Evolutionary conservation across 2,113 vertebrate genomes (phyloP), one percentile per base, ranked within the genome.

Genomic region (Oxyruncus cristatus): DNA sequence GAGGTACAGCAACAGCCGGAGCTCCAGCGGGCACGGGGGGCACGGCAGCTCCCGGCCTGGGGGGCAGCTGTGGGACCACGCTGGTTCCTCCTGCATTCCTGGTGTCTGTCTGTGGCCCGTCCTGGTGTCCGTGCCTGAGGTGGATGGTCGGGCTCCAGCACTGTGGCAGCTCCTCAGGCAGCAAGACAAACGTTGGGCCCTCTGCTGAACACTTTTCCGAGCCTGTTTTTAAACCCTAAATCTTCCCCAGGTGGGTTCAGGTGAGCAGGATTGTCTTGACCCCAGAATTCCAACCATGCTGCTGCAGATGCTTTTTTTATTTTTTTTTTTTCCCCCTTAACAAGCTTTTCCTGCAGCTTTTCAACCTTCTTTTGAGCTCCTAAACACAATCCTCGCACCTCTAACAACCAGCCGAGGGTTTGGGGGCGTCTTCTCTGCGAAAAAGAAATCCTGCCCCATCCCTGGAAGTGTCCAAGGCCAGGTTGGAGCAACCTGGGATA

Each of bases 1-100:
- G 97, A 98, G 97, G 97, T 97, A 97, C 96, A 30, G 49, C 93
- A 73, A 91, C 75, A 67, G 58, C 5, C 3, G 2, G 92, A 66
- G 80, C 62, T 88, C 72, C 53, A 28, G 68, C 19, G 46, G 75
- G 77, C 86, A 52, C 84, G 19, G 70, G 71, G 53, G 53, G 18
- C 18, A 30, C 61, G 16, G 59, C 94, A 56, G 61, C 80, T 33
- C 80, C 30, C 8, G 87, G 56, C 14, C 71, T 16, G 12, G 85
- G 68, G 33, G 75, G 85, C 59, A 49, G 80, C 27, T 30, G 32
- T 33, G 14, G 4, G 49, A 13, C 88, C 58, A 21, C 66, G 74
- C 84, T 18, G 78, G 74, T 12, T n/a, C 6, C 71, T 77, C 94
- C 85, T 24, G 74, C 14, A 3, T 42, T 33, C 56, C 71, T 15